These are phyloP conservation scores for Microhierax caerulescens DNA, from an alignment of 2,797 vertebrate genomes.

Conservation along the genomic window DNA sequence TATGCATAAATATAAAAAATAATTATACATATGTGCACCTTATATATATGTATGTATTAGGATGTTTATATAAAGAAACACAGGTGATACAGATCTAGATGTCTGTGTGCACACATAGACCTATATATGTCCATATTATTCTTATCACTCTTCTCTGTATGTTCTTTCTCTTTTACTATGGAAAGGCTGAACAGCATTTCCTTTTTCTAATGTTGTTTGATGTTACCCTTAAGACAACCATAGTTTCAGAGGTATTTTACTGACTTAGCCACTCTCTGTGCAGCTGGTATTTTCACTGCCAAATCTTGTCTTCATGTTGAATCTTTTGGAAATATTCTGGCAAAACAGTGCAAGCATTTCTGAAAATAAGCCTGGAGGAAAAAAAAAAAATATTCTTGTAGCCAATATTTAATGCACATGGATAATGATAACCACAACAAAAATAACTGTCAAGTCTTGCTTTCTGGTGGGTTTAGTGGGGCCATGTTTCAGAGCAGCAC, in stretches of 20 bases:
- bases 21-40: not conserved
- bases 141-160: not conserved
- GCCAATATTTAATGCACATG: not conserved
- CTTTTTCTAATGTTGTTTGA: not conserved
- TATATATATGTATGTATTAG: not conserved
- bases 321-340: not conserved
- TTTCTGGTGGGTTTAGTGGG: not conserved
- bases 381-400: not conserved
- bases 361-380: not conserved
- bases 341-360: not conserved
- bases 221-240: not conserved
- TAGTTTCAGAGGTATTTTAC: not conserved
- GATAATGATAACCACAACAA: not conserved
- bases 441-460: not conserved
- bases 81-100: not conserved
- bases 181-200: not conserved
- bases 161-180: not conserved
- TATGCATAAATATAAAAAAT: not conserved
- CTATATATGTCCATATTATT: not conserved
- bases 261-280: not conserved
- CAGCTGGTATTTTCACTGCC: not conserved
- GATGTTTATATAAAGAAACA: not conserved
- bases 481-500: not conserved
- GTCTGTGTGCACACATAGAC: not conserved
- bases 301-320: not conserved